Percentiles rank a stretch among this genome's conserved stretches.
phyloP scores from a whole-genome alignment of 30 jellyfish, hydroid and myxozoan genomes.

The Phacellophora camtschatica region DNA sequence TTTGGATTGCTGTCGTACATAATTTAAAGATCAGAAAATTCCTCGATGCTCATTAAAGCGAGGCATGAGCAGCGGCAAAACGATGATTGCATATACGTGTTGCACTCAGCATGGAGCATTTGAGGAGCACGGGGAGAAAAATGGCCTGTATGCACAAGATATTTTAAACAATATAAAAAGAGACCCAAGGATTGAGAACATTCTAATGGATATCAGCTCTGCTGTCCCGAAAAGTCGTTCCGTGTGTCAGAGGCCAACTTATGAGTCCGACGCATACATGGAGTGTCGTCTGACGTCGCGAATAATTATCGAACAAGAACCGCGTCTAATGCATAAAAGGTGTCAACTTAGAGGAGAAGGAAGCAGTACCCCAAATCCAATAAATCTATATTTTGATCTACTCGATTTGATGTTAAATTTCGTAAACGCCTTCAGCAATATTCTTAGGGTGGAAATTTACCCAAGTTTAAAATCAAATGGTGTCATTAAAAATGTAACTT shows the following conservation, averaged over 20 bases:
- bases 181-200: constrained; percentile 70
- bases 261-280: constrained; percentile 76
- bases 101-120: constrained; percentile 66
- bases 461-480: too few relatives aligned
- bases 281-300: constrained; percentile 92
- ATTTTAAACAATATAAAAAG: constrained; percentile 47
- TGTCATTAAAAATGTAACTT: too few relatives aligned
- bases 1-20: too few relatives aligned
- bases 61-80: too few relatives aligned
- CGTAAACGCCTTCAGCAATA: too few relatives aligned
- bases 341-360: constrained; percentile 38
- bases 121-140: constrained; percentile 60
- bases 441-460: too few relatives aligned
- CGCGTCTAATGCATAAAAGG: neutral
- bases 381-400: too few relatives aligned
- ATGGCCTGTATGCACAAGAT: constrained; percentile 81
- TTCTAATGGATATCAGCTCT: constrained; percentile 83
- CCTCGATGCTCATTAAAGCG: too few relatives aligned
- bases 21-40: too few relatives aligned
- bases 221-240: constrained; percentile 71
- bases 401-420: too few relatives aligned
- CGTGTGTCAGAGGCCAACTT: constrained; percentile 82
- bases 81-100: too few relatives aligned
- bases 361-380: too few relatives aligned
- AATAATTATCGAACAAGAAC: neutral